Evolutionary conservation across 2,888 invertebrate genomes (phyloP).

Genomic region (Meteorus cinctellus): DNA sequence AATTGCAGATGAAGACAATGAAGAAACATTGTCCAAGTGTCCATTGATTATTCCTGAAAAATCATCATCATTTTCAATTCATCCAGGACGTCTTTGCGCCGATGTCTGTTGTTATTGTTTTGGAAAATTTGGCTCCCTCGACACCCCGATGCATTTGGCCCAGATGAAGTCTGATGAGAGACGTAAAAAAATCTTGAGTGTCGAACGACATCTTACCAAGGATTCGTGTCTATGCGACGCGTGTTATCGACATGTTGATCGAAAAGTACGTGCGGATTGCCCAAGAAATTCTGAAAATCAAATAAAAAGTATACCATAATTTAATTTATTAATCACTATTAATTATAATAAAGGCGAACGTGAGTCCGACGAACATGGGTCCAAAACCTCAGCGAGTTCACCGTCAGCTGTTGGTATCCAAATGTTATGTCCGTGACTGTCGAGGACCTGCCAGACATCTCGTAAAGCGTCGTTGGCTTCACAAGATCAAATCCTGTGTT

Average conservation of each 20-base stretch:
- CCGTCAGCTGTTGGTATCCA: constrained; percentile 66
- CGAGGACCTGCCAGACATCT: constrained; percentile 69
- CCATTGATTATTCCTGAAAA: constrained; percentile 90
- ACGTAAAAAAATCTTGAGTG: constrained; percentile 86
- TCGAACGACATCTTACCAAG: constrained; percentile 86
- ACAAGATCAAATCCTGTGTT: constrained; percentile 68
- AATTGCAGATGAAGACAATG: constrained; percentile 66
- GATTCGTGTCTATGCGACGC: constrained; percentile 92
- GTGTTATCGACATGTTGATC: constrained; percentile 89
- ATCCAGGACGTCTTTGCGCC: constrained; percentile 86
- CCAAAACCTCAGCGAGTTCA: constrained; percentile 68
- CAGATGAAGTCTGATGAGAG: constrained; percentile 88
- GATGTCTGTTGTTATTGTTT: constrained; percentile 92
- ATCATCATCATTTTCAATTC: constrained; percentile 90
- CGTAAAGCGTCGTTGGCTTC: constrained; percentile 72
- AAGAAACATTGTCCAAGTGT: constrained; percentile 69
- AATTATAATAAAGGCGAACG: constrained; percentile 62
- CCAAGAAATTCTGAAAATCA: neutral
- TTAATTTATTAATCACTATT: neutral
- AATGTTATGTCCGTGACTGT: constrained; percentile 69
- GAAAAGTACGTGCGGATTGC: constrained; percentile 77
- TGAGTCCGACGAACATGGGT: constrained; percentile 69
- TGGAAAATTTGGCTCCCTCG: constrained; percentile 89
- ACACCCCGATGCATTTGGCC: constrained; percentile 90
- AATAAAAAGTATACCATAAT: constrained; percentile 5